Conservation (phyloP, 2,888 invertebrate species). For the Aporophyla nigra region DNA sequence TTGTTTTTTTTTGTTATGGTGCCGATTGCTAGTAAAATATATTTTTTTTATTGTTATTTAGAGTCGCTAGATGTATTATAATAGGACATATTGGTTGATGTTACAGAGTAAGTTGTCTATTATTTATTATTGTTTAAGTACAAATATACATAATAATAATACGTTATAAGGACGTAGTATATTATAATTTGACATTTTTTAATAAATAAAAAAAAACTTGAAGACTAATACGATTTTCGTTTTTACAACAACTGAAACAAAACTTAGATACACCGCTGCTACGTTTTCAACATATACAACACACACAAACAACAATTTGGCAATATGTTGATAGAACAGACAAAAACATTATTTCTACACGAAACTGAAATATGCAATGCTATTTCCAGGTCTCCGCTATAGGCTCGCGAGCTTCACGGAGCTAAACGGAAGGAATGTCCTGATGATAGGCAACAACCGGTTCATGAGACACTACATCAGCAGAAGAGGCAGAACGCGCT, state of each 20-base stretch:
- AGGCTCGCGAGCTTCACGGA: constrained; percentile 67
- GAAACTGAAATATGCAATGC: constrained; percentile 31
- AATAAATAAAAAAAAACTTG: constrained; percentile 3
- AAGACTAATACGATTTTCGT: not conserved
- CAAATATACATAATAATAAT: not conserved
- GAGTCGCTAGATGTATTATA: constrained; percentile 27
- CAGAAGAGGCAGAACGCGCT: constrained; percentile 79
- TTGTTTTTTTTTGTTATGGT: constrained; percentile 2
- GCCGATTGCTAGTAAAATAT: not conserved
- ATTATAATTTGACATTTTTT: constrained; percentile 16
- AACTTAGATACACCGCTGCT: no score
- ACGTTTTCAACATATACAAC: no score
- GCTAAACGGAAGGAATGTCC: constrained; percentile 75
- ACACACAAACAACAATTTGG: not conserved
- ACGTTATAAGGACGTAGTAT: not conserved
- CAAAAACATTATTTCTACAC: constrained; percentile 1
- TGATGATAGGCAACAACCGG: constrained; percentile 79
- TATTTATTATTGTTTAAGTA: not conserved
- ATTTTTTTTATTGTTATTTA: constrained; percentile 15
- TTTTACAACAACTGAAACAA: not conserved
- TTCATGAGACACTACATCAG: constrained; percentile 83
- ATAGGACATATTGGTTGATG: not conserved
- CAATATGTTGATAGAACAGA: not conserved
- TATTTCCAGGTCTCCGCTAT: constrained; percentile 43
- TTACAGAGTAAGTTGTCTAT: constrained; percentile 6